Conservation (phyloP, 2,113 vertebrate species). For the Nematolebias whitei region DNA sequence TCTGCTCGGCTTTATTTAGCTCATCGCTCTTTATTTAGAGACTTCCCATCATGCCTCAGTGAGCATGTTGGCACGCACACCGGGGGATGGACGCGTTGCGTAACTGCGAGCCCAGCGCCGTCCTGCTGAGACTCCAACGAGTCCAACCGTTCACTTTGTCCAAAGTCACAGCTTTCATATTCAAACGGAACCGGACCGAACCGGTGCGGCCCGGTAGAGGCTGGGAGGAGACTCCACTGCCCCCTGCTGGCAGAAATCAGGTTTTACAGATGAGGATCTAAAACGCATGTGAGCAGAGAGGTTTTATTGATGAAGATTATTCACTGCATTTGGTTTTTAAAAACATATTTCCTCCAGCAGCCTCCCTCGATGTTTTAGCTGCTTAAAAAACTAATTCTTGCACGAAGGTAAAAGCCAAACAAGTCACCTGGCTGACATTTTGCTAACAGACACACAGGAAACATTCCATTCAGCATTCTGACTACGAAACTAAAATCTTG, state of each 20-base stretch:
- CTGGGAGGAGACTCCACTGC: conserved; percentile 3
- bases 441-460: too few relatives aligned
- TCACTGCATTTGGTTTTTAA: too few relatives aligned
- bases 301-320: too few relatives aligned
- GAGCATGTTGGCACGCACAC: conserved; percentile 18
- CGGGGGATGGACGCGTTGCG: conserved; percentile 27
- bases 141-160: background rate
- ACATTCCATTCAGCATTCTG: too few relatives aligned
- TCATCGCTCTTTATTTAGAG: conserved; percentile 34
- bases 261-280: too few relatives aligned
- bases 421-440: too few relatives aligned
- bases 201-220: background rate
- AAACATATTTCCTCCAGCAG: too few relatives aligned
- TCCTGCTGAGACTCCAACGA: conserved; percentile 47
- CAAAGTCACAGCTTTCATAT: conserved; percentile 30
- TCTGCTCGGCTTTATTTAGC: background rate
- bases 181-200: background rate
- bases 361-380: too few relatives aligned
- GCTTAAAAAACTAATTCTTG: too few relatives aligned
- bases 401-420: too few relatives aligned
- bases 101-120: conserved; percentile 18
- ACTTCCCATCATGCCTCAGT: conserved; percentile 49
- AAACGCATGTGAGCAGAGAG: too few relatives aligned
- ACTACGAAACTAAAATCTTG: too few relatives aligned
- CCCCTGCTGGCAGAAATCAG: conserved; percentile 24